These are phyloP conservation scores for Cepaea nemoralis DNA, from an alignment of 1,140 invertebrate species.

Conservation along the genomic window DNA sequence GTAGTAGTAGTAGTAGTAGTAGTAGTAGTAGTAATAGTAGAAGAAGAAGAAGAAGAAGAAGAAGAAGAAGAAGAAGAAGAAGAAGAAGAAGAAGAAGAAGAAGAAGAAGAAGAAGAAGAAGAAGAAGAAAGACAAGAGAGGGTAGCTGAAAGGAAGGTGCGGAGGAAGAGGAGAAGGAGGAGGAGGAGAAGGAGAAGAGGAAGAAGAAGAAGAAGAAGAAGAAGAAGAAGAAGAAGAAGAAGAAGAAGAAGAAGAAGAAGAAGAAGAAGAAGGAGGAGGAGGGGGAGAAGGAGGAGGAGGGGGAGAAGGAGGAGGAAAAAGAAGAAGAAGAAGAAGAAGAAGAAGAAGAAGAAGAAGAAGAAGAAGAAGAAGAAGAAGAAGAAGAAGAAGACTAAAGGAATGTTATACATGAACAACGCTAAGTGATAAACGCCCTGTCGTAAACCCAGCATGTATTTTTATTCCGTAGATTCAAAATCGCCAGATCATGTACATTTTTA, in stretches of 20 bases:
- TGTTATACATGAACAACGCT: too few species aligned
- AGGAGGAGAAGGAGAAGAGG: neutral
- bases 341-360: neutral
- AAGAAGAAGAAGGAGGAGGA: neutral
- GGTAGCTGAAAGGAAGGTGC: conserved; percentile 3
- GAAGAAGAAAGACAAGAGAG: neutral
- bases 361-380: neutral
- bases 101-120: too few species aligned
- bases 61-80: too few species aligned
- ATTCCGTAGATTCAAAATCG: too few species aligned
- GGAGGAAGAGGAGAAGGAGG: too few species aligned
- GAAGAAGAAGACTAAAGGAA: too few species aligned
- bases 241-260: neutral
- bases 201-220: neutral
- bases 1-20: too few species aligned
- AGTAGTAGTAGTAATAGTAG: neutral
- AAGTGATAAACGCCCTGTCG: too few species aligned
- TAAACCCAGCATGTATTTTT: too few species aligned
- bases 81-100: neutral
- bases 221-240: neutral
- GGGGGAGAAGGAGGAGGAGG: neutral
- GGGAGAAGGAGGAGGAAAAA: conserved; percentile 1
- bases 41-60: too few species aligned
- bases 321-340: neutral
- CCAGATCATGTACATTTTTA: too few species aligned